Base-by-base conservation (phyloP, 2,113 vertebrate genomes). In the Rallus limicola region DNA sequence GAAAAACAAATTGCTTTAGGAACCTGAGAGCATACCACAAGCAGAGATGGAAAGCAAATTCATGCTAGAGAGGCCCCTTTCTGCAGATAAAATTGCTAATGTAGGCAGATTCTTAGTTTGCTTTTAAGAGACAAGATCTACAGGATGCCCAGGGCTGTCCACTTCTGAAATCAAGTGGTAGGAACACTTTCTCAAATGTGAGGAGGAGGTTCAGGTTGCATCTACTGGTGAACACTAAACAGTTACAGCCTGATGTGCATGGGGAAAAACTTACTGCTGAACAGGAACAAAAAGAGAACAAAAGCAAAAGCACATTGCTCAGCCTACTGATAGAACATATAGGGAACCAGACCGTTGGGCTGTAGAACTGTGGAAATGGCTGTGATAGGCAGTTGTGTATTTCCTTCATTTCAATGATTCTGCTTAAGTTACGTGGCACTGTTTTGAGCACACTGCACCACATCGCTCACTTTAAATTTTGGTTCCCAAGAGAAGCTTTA, bases 341-440 rank as follows among this genome's bases (percentile, higher is more conserved):
- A 10, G 4, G 10, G n/a, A 46, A 36, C 3, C 48, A 13, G 33
- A 48, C 5, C 46, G 46, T 16, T 1, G 0, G 26, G 21, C 7
- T 84, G 31, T 77, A 55, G 21, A 82, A 64, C 21, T 44, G 20
- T 50, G 24, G 62, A 82, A 94, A 58, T 29, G 5, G 31, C 71
- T 85, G 28, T 17, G 42, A 63, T 14, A 4, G 7, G 25, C 28
- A 75, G 40, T 8, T 62, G 8, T 44, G 0, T n/a, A 44, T 91
- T 67, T 81, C 21, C 52, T 55, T n/a, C 19, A 15, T 82, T 71
- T 40, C 53, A 50, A 8, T 42, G 33, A 71, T 60, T 71, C 40
- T 93, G 36, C 33, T 59, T 44, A 25, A 12, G 14, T 70, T 68
- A 63, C 19, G 4, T 9, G 42, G n/a, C 11, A 19, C 71, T 12